A percentile compares a stretch with the other conserved stretches of the same genome.
Conservation (phyloP, 2,797 vertebrate genomes). For the Argentina silus region DNA sequence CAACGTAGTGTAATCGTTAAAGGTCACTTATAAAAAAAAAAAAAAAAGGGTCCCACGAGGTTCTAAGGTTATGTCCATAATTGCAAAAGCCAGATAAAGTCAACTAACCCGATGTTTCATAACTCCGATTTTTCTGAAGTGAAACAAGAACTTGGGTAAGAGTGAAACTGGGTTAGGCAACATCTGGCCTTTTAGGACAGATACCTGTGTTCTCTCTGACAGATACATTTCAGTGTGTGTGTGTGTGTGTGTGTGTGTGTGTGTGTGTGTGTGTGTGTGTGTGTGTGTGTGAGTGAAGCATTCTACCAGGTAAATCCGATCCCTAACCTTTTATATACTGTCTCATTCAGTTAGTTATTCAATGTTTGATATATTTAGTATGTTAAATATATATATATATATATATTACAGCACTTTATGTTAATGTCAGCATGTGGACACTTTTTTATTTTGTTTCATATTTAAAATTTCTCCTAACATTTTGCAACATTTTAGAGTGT, state of each 20-base stretch:
- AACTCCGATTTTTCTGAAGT: slow-evolving; percentile 80
- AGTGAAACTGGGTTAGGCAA: slow-evolving; percentile 79
- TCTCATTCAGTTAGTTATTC: no score
- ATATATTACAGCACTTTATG: background rate
- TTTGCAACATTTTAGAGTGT: background rate
- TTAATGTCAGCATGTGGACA: background rate
- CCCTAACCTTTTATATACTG: no score
- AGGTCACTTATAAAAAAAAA: slow-evolving; percentile 57
- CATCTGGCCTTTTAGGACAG: slow-evolving; percentile 39
- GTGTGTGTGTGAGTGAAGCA: no score
- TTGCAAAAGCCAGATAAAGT: slow-evolving; percentile 62
- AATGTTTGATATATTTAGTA: no score
- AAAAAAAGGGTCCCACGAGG: slow-evolving; percentile 31
- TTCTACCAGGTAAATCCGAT: no score
- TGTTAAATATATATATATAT: no score
- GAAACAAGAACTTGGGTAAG: slow-evolving; percentile 84
- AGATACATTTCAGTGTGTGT: background rate
- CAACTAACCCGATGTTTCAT: slow-evolving; percentile 71
- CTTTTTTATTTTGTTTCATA: background rate
- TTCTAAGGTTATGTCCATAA: slow-evolving; percentile 59
- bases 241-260: no score
- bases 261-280: no score
- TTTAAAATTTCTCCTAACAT: background rate
- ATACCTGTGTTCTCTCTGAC: slow-evolving; percentile 38
- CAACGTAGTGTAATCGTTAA: slow-evolving; percentile 16